Percentiles rank a stretch among this genome's conserved stretches.
These are phyloP conservation scores for Myathropa florea DNA, from an alignment of 2,888 invertebrate genomes.

Conservation along the genomic window DNA sequence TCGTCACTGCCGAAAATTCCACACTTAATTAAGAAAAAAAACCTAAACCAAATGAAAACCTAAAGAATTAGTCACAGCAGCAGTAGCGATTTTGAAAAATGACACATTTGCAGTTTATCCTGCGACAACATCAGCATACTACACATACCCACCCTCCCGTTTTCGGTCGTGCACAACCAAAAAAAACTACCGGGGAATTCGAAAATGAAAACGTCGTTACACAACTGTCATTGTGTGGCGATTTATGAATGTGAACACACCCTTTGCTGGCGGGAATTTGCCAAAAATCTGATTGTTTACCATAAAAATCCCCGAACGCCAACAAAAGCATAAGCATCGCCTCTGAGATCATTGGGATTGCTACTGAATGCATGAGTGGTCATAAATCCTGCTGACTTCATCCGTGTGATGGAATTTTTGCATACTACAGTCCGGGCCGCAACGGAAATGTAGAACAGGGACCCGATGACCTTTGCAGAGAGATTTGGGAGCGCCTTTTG, in stretches of 20 bases:
- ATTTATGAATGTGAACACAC: conserved; percentile 62
- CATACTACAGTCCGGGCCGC: conserved; percentile 28
- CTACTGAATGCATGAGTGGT: conserved; percentile 40
- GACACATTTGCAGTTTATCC: conserved; percentile 56
- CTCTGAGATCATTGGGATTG: conserved; percentile 37
- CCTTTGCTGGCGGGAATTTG: conserved; percentile 59
- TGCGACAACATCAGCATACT: conserved; percentile 29
- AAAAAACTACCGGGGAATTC: conserved; percentile 4
- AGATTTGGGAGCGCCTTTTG: conserved; percentile 4
- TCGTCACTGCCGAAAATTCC: conserved; percentile 46
- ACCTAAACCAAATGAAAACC: conserved; percentile 29
- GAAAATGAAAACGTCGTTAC: conserved; percentile 65
- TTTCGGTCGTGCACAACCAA: background rate
- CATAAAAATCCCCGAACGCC: conserved; percentile 41
- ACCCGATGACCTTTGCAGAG: conserved; percentile 54
- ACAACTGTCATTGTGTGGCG: conserved; percentile 57
- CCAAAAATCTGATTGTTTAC: conserved; percentile 65
- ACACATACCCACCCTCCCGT: conserved; percentile 23
- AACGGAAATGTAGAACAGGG: conserved; percentile 55
- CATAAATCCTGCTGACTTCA: conserved; percentile 59
- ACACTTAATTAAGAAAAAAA: conserved; percentile 60
- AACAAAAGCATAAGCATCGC: conserved; percentile 19
- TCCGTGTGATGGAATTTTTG: conserved; percentile 58
- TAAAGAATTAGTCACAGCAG: conserved; percentile 61
- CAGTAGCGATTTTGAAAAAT: conserved; percentile 58